Conservation (phyloP, 2,888 invertebrate genomes). For the Diaphora mendica region DNA sequence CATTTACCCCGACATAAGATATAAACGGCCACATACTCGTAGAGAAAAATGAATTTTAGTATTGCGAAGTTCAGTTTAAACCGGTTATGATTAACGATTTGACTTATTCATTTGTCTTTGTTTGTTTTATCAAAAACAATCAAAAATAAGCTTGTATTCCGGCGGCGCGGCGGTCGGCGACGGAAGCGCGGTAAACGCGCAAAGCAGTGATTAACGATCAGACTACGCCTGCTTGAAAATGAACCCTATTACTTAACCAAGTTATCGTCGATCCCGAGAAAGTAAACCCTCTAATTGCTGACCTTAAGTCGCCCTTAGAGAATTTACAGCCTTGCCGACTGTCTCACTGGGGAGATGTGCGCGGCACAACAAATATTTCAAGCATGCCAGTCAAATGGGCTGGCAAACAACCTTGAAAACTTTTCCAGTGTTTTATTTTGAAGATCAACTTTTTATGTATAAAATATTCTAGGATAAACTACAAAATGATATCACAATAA, state of each 20-base stretch:
- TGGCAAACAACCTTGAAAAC: conserved; percentile 27
- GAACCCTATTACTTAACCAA: conserved; percentile 79
- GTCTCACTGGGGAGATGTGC: conserved; percentile 39
- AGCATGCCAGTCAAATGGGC: conserved; percentile 40
- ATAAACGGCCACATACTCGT: conserved; percentile 50
- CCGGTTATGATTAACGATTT: conserved; percentile 75
- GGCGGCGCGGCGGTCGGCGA: conserved; percentile 69
- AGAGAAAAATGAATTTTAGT: conserved; percentile 51
- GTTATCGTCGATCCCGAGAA: conserved; percentile 68
- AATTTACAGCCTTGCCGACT: conserved; percentile 47
- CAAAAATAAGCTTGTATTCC: conserved; percentile 81
- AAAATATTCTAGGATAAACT: not conserved
- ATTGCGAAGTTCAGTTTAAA: conserved; percentile 68
- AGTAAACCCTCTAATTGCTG: conserved; percentile 70
- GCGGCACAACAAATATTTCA: conserved; percentile 45
- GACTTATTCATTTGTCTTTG: conserved; percentile 77
- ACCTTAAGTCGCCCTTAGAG: conserved; percentile 56
- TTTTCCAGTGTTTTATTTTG: conserved; percentile 29
- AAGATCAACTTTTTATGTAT: not conserved
- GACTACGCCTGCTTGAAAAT: conserved; percentile 75
- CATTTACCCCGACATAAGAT: conserved; percentile 45
- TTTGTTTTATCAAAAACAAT: conserved; percentile 85
- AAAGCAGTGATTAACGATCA: conserved; percentile 78
- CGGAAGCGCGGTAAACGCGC: conserved; percentile 68
- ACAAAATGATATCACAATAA: not conserved